These are phyloP conservation scores for Hephaestus fuliginosus DNA, from an alignment of 2,797 vertebrate species.

Conservation along the genomic window DNA sequence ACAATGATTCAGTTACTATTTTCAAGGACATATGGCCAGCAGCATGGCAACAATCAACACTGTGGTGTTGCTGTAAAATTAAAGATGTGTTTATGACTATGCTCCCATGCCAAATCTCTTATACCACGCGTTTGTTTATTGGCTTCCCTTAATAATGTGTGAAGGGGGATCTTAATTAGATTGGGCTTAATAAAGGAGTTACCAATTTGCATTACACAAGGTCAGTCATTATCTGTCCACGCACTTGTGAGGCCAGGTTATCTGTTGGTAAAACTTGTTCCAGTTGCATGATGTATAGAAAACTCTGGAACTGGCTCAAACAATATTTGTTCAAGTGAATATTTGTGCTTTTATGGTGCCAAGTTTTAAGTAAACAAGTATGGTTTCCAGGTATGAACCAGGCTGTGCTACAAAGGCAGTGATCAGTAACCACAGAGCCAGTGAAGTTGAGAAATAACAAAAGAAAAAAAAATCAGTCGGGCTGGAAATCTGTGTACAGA, in stretches of 20 bases:
- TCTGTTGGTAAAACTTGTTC: slow-evolving; percentile 56
- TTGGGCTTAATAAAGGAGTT: slow-evolving; percentile 76
- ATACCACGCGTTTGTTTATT: slow-evolving; percentile 77
- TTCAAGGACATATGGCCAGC: slow-evolving; percentile 76
- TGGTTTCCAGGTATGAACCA: slow-evolving; percentile 11
- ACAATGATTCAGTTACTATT: slow-evolving; percentile 54
- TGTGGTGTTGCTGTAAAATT: slow-evolving; percentile 69
- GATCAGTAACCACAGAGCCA: background rate
- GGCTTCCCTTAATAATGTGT: slow-evolving; percentile 77
- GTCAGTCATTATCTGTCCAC: slow-evolving; percentile 72
- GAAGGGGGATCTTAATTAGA: slow-evolving; percentile 81
- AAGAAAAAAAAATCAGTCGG: background rate
- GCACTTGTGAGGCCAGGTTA: slow-evolving; percentile 67
- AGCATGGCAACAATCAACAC: slow-evolving; percentile 72
- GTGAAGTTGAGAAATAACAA: background rate
- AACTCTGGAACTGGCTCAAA: slow-evolving; percentile 1
- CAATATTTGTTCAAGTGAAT: slow-evolving; percentile 19
- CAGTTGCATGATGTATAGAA: slow-evolving; percentile 23
- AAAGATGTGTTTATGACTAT: slow-evolving; percentile 76
- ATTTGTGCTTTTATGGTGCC: background rate
- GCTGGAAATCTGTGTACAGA: background rate
- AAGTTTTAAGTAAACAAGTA: slow-evolving; percentile 38
- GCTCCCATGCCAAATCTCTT: slow-evolving; percentile 75
- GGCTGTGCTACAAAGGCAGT: background rate
- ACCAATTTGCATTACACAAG: slow-evolving; percentile 77